These are phyloP conservation scores for Phyllotreta cruciferae DNA, from an alignment of 2,888 invertebrate species.

Conservation along the genomic window DNA sequence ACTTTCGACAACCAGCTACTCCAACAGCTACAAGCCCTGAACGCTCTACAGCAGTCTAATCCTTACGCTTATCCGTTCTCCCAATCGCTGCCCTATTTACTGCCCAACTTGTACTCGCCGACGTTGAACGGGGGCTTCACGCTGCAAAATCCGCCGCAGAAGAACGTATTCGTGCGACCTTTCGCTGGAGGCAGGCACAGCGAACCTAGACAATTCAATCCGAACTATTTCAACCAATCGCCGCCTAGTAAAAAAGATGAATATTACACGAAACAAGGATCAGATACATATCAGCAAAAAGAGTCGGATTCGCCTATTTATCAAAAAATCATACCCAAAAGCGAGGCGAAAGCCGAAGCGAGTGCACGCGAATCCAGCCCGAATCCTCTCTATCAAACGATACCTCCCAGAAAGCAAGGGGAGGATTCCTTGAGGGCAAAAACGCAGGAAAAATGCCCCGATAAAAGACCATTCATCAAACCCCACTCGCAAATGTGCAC, in stretches of 20 bases:
- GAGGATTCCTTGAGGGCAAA: neutral
- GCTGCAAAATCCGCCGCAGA: slow-evolving; percentile 56
- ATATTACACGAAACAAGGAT: slow-evolving; percentile 16
- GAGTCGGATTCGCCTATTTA: slow-evolving; percentile 24
- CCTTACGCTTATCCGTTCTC: slow-evolving; percentile 47
- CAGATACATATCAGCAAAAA: slow-evolving; percentile 21
- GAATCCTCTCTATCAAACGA: slow-evolving; percentile 24
- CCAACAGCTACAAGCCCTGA: slow-evolving; percentile 63
- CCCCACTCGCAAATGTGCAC: slow-evolving; percentile 71
- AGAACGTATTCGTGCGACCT: slow-evolving; percentile 52
- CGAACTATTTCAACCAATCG: slow-evolving; percentile 40
- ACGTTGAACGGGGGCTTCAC: slow-evolving; percentile 54
- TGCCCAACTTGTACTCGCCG: slow-evolving; percentile 46
- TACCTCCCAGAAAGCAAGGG: neutral
- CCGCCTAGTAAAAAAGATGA: slow-evolving; percentile 28
- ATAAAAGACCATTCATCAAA: slow-evolving; percentile 66
- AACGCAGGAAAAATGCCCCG: neutral
- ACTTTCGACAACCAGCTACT: slow-evolving; percentile 61
- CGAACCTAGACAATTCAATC: slow-evolving; percentile 48
- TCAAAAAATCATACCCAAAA: slow-evolving; percentile 29
- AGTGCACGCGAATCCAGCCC: slow-evolving; percentile 20
- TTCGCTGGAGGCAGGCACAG: slow-evolving; percentile 50
- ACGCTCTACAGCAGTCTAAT: slow-evolving; percentile 57
- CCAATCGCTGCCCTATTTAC: slow-evolving; percentile 46
- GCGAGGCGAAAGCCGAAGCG: slow-evolving; percentile 10